A percentile compares a stretch with the other conserved stretches of the same genome.
Evolutionary conservation across 2,888 invertebrate species (phyloP).

Genomic region (Xestia rhomboidea): DNA sequence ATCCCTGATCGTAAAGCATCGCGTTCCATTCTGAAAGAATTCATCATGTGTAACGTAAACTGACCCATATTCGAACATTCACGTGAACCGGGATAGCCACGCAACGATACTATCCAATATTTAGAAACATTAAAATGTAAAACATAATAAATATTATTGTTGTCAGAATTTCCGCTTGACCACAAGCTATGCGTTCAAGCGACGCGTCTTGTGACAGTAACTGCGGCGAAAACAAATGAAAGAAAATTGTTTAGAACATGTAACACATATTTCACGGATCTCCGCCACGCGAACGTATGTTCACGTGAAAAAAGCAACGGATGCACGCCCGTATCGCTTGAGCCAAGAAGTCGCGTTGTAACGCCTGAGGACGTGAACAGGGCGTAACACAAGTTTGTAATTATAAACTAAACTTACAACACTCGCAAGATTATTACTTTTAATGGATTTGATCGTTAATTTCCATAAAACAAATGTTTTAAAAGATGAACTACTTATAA

Average conservation of each 20-base stretch:
- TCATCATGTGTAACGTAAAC: constrained; percentile 63
- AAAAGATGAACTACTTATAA: constrained; percentile 31
- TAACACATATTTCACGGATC: neutral
- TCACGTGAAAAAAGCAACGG: neutral
- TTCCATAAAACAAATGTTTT: constrained; percentile 33
- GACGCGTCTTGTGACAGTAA: neutral
- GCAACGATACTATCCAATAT: constrained; percentile 52
- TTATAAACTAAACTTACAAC: neutral
- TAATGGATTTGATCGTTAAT: constrained; percentile 16
- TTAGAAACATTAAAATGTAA: constrained; percentile 53
- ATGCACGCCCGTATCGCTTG: too few species aligned
- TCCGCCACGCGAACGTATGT: neutral
- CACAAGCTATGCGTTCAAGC: neutral
- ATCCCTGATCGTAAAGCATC: constrained; percentile 57
- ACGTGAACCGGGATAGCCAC: constrained; percentile 10
- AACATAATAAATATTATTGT: constrained; percentile 29
- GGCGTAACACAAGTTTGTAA: neutral
- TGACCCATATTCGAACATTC: constrained; percentile 56
- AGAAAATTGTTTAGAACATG: neutral
- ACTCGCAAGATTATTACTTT: neutral
- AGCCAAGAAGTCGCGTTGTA: neutral
- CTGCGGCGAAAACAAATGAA: neutral
- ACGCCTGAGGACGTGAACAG: neutral
- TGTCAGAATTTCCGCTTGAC: neutral
- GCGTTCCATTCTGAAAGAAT: constrained; percentile 63